A percentile compares a stretch with the other conserved stretches of the same genome.
phyloP scores from a whole-genome alignment of 2,888 invertebrate genomes.

The Laspeyria flexula region DNA sequence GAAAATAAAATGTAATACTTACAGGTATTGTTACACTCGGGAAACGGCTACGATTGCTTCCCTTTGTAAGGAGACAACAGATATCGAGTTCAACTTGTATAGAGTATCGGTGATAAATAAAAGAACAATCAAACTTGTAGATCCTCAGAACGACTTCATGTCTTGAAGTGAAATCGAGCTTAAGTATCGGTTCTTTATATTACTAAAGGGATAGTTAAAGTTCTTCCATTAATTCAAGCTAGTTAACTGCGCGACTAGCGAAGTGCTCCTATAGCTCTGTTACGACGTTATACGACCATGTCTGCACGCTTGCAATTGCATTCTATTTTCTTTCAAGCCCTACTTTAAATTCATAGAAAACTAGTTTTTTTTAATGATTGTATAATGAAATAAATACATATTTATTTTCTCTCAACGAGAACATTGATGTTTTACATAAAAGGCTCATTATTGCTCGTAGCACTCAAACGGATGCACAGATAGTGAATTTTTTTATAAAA shows the following conservation, averaged over 20 bases:
- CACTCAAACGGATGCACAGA: too few species aligned
- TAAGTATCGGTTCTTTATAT: constrained; percentile 21
- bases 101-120: constrained; percentile 11
- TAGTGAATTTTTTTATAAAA: too few species aligned
- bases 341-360: too few species aligned
- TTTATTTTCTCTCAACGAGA: too few species aligned
- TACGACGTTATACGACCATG: neutral
- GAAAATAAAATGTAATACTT: constrained; percentile 5
- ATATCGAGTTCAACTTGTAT: constrained; percentile 16
- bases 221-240: neutral
- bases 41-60: constrained; percentile 1
- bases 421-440: too few species aligned
- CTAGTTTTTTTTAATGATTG: too few species aligned
- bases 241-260: neutral
- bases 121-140: constrained; percentile 12
- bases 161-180: constrained; percentile 19
- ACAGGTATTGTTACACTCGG: constrained; percentile 12
- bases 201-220: neutral
- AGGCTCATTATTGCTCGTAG: too few species aligned
- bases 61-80: constrained; percentile 9
- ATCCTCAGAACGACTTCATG: neutral
- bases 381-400: too few species aligned
- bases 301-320: neutral
- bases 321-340: too few species aligned
- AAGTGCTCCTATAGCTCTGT: neutral